Evolutionary conservation across 2,113 vertebrate species (phyloP).

Genomic region (Polypterus bichir): DNA sequence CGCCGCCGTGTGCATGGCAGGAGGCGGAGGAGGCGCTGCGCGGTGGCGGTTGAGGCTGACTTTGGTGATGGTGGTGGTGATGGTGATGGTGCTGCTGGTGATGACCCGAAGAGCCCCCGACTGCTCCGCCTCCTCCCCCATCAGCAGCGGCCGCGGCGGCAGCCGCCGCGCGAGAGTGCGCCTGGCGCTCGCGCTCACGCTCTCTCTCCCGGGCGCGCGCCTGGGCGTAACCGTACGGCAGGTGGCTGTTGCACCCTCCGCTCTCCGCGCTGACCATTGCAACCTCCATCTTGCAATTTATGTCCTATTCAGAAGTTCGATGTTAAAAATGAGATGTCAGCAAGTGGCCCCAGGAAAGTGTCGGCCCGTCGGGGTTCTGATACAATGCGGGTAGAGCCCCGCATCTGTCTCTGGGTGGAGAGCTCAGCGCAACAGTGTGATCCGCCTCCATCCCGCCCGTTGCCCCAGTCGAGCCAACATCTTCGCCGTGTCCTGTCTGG

Average conservation of each 20-base stretch:
- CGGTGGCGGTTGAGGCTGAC: constrained; percentile 52
- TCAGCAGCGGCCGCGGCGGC: constrained; percentile 48
- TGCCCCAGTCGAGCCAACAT: not conserved
- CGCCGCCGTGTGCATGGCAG: constrained; percentile 44
- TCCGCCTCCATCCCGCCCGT: not conserved
- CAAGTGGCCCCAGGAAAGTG: not conserved
- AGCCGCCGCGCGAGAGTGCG: constrained; percentile 56
- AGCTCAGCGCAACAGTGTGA: not conserved
- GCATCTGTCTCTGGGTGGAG: constrained; percentile 9
- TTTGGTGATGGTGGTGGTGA: constrained; percentile 59
- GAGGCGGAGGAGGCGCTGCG: constrained; percentile 50
- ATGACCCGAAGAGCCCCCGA: constrained; percentile 18
- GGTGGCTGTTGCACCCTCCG: constrained; percentile 83
- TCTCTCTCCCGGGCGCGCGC: constrained; percentile 67
- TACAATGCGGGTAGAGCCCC: constrained; percentile 4
- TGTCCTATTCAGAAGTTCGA: not conserved
- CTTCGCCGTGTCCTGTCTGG: constrained; percentile 2
- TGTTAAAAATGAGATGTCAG: not conserved
- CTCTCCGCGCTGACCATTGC: constrained; percentile 93
- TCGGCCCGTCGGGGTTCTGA: not conserved
- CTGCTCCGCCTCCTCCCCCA: constrained; percentile 33
- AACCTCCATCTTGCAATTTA: constrained; percentile 71
- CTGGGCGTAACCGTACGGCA: constrained; percentile 84
- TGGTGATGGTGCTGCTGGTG: constrained; percentile 15
- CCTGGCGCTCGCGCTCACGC: constrained; percentile 65